Evolutionary conservation across 2,113 vertebrate species (phyloP), one percentile per base, ranked within the genome.

Genomic region (Vombatus ursinus): DNA sequence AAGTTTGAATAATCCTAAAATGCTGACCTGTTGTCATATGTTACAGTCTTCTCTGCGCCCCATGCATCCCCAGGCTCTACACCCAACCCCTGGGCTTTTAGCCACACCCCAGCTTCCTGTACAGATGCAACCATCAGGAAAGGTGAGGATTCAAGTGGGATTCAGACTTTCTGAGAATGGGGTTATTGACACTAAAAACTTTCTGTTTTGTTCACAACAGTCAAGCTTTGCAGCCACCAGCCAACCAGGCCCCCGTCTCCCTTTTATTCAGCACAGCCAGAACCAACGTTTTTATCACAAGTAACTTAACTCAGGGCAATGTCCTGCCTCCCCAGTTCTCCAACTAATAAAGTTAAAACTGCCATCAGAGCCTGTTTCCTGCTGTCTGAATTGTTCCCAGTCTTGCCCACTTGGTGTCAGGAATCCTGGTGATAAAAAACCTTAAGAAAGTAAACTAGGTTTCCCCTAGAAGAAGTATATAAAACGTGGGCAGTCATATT

Each of bases 251-350:
- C 98, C 99, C 24, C 99, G 99, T 7, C 99, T 99, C 48, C 96
- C 99, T 91, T 99, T 99, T 97, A 99, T 99, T 91, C 98, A 99
- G 48, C 48, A 49, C 98, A 98, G 98, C 95, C 99, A 99, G 98
- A 98, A 98, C 25, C 99, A 99, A 94, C 98, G 99, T 95, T 99
- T 99, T 98, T 99, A 99, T 97, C 99, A 99, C 98, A 99, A 99
- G 96, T 98, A 96, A 98, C 91, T 92, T 23, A 77, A 68, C 11
- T 68, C 57, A 14, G 57, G 57, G 57, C 28, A 31, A 12, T 61
- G 26, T 57, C 54, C 26, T 28, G 26, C 28, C 12, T 54, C 53
- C 24, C 53, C 53, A 54, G 53, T 6, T 8, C 53, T 54, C 93
- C 95, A 57, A 91, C 53, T 91, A 98, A 98, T 98, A 98, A 98